These are phyloP conservation scores for Danio aesculapii DNA, from an alignment of 2,797 vertebrate genomes.

Conservation along the genomic window DNA sequence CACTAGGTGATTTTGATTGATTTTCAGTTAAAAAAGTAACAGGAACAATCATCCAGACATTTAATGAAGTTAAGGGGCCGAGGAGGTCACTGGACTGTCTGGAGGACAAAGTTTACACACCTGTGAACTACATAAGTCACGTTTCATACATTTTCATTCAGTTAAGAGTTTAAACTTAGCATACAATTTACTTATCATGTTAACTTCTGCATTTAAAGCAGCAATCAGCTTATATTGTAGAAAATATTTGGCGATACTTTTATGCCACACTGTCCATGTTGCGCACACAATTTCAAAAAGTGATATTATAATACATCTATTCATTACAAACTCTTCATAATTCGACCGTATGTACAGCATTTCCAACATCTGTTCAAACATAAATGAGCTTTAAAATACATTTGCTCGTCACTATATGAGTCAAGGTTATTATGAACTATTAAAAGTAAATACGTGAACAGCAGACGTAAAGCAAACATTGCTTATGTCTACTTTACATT, in stretches of 20 bases:
- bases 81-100: constrained; percentile 56
- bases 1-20: constrained; percentile 41
- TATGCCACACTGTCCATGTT: neutral
- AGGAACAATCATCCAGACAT: constrained; percentile 50
- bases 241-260: neutral
- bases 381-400: neutral
- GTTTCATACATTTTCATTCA: neutral
- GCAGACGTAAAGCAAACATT: neutral
- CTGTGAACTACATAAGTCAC: constrained; percentile 29
- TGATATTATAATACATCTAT: no score
- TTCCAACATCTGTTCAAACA: neutral
- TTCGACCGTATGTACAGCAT: neutral
- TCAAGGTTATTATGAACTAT: neutral
- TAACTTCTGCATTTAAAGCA: neutral
- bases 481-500: neutral
- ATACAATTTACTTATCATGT: neutral
- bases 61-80: constrained; percentile 44
- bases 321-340: no score
- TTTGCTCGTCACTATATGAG: neutral
- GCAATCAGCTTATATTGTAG: neutral
- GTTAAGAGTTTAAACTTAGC: neutral
- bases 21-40: constrained; percentile 61
- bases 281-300: neutral
- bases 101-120: constrained; percentile 57
- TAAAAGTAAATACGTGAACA: neutral